Percentiles rank a stretch among this genome's conserved stretches.
These are phyloP conservation scores for Beris morrisii DNA, from an alignment of 2,888 invertebrate species.

Conservation along the genomic window DNA sequence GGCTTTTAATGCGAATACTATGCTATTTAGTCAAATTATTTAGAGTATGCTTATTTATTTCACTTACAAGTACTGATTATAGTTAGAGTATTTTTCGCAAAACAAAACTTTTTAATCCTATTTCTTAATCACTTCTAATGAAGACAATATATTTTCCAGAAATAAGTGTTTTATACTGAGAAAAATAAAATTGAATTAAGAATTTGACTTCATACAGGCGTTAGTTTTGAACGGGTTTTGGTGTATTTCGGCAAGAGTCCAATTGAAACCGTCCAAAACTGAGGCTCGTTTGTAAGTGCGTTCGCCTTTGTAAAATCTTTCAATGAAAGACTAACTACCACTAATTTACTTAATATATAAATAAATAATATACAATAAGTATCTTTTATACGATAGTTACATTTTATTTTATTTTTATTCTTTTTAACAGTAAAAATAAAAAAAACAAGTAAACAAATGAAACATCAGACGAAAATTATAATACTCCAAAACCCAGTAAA, in stretches of 20 bases:
- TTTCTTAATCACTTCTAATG: too few relatives aligned
- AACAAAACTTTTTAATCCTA: too few relatives aligned
- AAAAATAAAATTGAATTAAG: constrained; percentile 15
- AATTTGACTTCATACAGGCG: constrained; percentile 47
- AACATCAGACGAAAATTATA: constrained; percentile 22
- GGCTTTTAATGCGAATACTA: too few relatives aligned
- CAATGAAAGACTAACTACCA: background rate
- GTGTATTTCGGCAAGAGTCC: constrained; percentile 54
- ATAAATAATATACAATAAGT: too few relatives aligned
- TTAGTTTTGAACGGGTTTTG: constrained; percentile 59
- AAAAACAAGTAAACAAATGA: constrained; percentile 33
- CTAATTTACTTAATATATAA: background rate
- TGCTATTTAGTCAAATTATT: too few relatives aligned
- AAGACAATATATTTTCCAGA: too few relatives aligned
- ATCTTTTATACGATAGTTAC: constrained; percentile 6
- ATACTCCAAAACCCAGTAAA: constrained; percentile 1
- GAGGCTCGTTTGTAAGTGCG: constrained; percentile 52
- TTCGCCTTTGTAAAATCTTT: constrained; percentile 40
- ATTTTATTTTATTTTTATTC: background rate
- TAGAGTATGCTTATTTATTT: too few relatives aligned
- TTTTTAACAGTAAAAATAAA: background rate
- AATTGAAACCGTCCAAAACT: constrained; percentile 59
- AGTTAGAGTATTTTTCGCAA: too few relatives aligned
- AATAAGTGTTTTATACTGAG: background rate
- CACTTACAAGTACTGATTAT: too few relatives aligned